phyloP scores from a whole-genome alignment of 2,113 vertebrate genomes.

The Rhinoderma darwinii region DNA sequence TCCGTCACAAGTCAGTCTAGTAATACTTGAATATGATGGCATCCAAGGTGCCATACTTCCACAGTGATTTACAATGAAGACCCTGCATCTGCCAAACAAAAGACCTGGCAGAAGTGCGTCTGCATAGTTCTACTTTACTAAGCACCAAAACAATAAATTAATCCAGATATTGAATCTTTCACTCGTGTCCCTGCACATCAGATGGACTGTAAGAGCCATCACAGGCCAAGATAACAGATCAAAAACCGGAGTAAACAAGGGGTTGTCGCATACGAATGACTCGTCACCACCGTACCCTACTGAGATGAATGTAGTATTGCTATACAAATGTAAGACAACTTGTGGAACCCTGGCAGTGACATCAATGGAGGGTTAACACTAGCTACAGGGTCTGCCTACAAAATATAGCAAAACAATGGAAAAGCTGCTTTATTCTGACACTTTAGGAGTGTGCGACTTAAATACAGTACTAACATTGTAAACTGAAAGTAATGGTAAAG shows the following conservation, averaged over 20 bases:
- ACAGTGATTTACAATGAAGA: conserved; percentile 15
- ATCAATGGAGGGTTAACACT: background rate
- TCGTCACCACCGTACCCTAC: background rate
- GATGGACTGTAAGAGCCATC: conserved; percentile 27
- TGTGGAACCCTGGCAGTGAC: background rate
- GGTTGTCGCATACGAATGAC: background rate
- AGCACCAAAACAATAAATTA: conserved; percentile 49
- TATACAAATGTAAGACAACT: background rate
- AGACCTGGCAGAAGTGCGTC: conserved; percentile 13
- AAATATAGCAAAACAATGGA: background rate
- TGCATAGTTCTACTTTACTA: conserved; percentile 21
- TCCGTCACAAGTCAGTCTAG: background rate
- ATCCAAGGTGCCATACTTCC: background rate
- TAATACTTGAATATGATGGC: background rate
- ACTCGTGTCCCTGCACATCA: conserved; percentile 35
- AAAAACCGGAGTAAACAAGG: background rate
- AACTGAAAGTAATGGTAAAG: conserved; percentile 76
- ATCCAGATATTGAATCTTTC: conserved; percentile 45
- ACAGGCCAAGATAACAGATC: conserved; percentile 25
- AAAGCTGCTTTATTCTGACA: background rate
- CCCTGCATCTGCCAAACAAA: conserved; percentile 17
- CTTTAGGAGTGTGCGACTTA: conserved; percentile 62
- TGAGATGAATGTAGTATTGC: conserved; percentile 18
- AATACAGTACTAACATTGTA: conserved; percentile 78
- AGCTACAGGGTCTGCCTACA: background rate